Conservation (phyloP, 2,113 vertebrate species). For the Callipepla squamata region DNA sequence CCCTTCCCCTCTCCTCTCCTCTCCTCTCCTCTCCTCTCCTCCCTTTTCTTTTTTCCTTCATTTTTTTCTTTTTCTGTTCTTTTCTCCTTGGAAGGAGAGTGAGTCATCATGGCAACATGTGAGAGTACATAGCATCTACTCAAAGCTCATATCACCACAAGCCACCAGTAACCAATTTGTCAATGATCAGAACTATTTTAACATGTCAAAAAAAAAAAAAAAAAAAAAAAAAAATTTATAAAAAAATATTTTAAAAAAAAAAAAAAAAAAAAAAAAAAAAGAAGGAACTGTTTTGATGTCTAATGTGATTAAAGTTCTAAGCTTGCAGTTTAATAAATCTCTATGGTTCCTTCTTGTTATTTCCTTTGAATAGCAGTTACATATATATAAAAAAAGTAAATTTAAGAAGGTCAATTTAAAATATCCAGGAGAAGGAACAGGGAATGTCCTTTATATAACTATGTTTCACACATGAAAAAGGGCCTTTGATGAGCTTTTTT, state of each 20-base stretch:
- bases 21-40: no score
- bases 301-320: conserved; percentile 47
- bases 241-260: no score
- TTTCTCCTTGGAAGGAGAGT: background rate
- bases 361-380: background rate
- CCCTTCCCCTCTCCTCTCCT: no score
- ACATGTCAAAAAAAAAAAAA: conserved; percentile 18
- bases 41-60: no score
- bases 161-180: conserved; percentile 14
- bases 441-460: background rate
- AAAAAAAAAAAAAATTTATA: conserved; percentile 55
- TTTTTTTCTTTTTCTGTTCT: no score
- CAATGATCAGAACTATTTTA: conserved; percentile 21
- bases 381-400: background rate
- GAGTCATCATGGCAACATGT: background rate
- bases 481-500: background rate
- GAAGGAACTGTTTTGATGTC: background rate
- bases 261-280: conserved; percentile 53
- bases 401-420: conserved; percentile 16
- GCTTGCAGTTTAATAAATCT: conserved; percentile 40
- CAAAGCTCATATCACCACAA: background rate
- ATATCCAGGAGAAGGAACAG: background rate
- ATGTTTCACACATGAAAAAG: background rate
- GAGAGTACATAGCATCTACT: background rate
- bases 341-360: background rate